Evolutionary conservation across 2,797 vertebrate species (phyloP), one percentile per base, ranked within the genome.

Genomic region (Notolabrus celidotus): DNA sequence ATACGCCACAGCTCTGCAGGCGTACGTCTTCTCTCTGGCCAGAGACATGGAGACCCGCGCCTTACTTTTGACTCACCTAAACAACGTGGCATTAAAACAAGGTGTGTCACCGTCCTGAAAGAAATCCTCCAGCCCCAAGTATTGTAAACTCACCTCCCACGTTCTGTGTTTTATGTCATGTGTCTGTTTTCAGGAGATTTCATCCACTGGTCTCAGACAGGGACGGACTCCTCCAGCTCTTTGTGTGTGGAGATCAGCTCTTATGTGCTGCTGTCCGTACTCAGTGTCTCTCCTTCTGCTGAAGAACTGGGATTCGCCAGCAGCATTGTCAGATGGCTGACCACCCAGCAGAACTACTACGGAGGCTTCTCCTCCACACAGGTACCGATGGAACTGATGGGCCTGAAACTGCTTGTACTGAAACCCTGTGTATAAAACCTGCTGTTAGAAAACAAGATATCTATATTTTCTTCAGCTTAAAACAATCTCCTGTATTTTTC

Each of bases 341-440:
- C 91, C 41, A 79, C 82, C 7, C 93, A 96, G 52, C 94, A 94
- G 86, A 96, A 96, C 69, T 61, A 90, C 0, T 93, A 92, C 0
- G 96, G 96, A 1, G 96, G 95, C 33, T 97, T 96, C 89, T 92
- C 91, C 19, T 97, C 96, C 49, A 96, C 93, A 52, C 96, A 97
- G 95, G 96, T 96, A 91, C 42, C n/a, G n/a, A n/a, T 9, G 17
- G 3, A 14, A n/a, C n/a, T n/a, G n/a, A n/a, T n/a, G n/a, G n/a
- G n/a, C n/a, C n/a, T n/a, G n/a, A n/a, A n/a, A n/a, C n/a, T n/a
- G n/a, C n/a, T n/a, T n/a, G n/a, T n/a, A n/a, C 29, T 43, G 41
- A 43, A 54, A 5, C 54, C 49, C 22, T 20, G 10, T 8, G 19
- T 52, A 14, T 25, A 11, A 17, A n/a, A 31, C 17, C n/a, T n/a